These are phyloP conservation scores for Proales similis DNA, from an alignment of 1,140 invertebrate species.

Conservation along the genomic window DNA sequence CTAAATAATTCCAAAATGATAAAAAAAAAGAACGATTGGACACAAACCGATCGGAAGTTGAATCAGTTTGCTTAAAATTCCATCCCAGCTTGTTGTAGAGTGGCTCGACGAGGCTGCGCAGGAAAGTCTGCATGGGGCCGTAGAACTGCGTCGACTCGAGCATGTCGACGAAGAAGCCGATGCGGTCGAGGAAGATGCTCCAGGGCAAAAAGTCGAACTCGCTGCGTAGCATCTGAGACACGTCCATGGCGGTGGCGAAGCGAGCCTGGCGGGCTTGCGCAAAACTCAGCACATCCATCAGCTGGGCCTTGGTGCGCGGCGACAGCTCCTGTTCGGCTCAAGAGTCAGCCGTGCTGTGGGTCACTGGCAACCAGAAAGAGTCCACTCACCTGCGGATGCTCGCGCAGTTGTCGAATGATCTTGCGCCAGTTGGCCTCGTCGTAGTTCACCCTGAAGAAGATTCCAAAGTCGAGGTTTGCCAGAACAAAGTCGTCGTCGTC, in stretches of 20 bases:
- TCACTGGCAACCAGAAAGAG: no score
- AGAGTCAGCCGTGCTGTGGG: no score
- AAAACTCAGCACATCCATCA: conserved; percentile 38
- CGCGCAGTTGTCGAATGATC: conserved; percentile 40
- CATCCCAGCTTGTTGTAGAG: conserved; percentile 32
- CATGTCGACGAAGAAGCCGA: not conserved
- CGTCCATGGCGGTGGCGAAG: conserved; percentile 42
- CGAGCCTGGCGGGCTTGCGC: conserved; percentile 2
- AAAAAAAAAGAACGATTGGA: not conserved
- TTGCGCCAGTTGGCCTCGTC: conserved; percentile 42
- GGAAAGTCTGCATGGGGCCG: not conserved
- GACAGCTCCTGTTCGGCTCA: conserved; percentile 29
- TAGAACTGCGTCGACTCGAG: conserved; percentile 11
- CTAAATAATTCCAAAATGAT: not conserved
- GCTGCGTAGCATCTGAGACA: conserved; percentile 51
- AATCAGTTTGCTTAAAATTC: conserved; percentile 11
- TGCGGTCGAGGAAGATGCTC: conserved; percentile 39
- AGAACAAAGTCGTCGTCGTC: conserved; percentile 38
- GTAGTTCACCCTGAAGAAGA: conserved; percentile 42
- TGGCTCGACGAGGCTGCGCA: conserved; percentile 19
- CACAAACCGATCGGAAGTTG: conserved; percentile 18
- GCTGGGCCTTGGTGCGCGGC: conserved; percentile 22
- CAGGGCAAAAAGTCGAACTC: conserved; percentile 54
- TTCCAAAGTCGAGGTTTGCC: conserved; percentile 40
- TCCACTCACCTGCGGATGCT: conserved; percentile 1